Evolutionary conservation across 2,888 invertebrate genomes (phyloP), one percentile per base, ranked within the genome.

Genomic region (Chymomyza fuscimana): DNA sequence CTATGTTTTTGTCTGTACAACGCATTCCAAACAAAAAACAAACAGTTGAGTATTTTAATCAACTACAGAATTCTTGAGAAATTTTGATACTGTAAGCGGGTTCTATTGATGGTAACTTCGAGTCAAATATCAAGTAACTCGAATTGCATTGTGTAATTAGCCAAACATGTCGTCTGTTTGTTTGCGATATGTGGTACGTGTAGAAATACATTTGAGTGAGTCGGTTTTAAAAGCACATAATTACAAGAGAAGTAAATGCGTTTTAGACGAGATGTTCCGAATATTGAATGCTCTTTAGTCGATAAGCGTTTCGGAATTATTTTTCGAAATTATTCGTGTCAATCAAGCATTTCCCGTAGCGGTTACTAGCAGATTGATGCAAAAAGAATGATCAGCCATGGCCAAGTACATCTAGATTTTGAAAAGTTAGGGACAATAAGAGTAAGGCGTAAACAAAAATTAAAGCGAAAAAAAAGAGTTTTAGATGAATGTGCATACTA

Each of bases 81-180:
- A 19, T 54, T 64, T 68, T 61, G 65, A 46, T 63, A 66, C 32
- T 50, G 63, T 15, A 22, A 40, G 46, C 32, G 54, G 25, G 32
- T 19, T 54, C 22, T 61, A 61, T 32, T 65, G 65, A 36, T 54
- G 15, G 6, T n/a, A 56, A 29, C 58, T 32, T 46, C 29, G 52
- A 63, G n/a, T 46, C 63, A 51, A 32, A 25, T 60, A 50, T 66
- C 32, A 22, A 32, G 51, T 29, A 29, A 56, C 56, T n/a, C 16
- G 25, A 2, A 25, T 54, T 46, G 32, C 16, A 72, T 72, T 76
- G 72, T 72, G 70, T 71, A 79, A 81, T 81, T 80, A 72, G 58
- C 63, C 56, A 71, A 73, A 71, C 71, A 76, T 69, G 66, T 64
- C 58, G 22, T 54, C 19, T 19, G 22, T 61, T 66, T 68, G 36